Evolutionary conservation across 2,113 vertebrate genomes (phyloP).

Genomic region (Calidris pugnax): DNA sequence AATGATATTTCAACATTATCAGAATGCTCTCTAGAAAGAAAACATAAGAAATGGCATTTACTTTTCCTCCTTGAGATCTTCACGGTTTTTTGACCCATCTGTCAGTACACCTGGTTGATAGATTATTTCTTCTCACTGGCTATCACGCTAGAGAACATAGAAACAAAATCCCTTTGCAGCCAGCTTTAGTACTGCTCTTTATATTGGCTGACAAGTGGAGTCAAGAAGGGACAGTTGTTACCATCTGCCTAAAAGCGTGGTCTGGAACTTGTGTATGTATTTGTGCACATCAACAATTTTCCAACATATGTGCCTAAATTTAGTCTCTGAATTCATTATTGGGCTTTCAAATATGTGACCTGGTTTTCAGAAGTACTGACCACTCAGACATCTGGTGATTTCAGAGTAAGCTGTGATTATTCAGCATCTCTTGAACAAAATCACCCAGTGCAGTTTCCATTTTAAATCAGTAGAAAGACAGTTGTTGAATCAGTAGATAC

Average conservation of each 20-base stretch:
- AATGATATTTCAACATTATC: background rate
- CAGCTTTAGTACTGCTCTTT: conserved; percentile 17
- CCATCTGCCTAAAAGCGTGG: background rate
- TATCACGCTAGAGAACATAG: conserved; percentile 4
- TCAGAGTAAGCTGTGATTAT: conserved; percentile 26
- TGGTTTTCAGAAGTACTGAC: conserved; percentile 12
- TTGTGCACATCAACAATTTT: background rate
- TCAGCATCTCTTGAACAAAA: conserved; percentile 43
- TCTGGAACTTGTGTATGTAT: background rate
- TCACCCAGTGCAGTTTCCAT: background rate
- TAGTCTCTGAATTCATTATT: conserved; percentile 18
- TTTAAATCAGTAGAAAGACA: background rate
- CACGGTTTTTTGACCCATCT: background rate
- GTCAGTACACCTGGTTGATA: background rate
- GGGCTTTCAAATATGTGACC: conserved; percentile 22
- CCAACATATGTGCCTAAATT: conserved; percentile 19
- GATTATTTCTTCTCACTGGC: conserved; percentile 1
- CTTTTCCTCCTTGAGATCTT: background rate
- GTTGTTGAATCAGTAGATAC: background rate
- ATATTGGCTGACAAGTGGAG: conserved; percentile 6
- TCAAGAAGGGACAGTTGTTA: background rate
- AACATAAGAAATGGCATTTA: background rate
- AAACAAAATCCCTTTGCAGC: conserved; percentile 8
- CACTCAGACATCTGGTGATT: conserved; percentile 37
- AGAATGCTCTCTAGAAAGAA: background rate